Base-by-base conservation (phyloP, 2,888 invertebrate species). In the Cylloceria caligata region DNA sequence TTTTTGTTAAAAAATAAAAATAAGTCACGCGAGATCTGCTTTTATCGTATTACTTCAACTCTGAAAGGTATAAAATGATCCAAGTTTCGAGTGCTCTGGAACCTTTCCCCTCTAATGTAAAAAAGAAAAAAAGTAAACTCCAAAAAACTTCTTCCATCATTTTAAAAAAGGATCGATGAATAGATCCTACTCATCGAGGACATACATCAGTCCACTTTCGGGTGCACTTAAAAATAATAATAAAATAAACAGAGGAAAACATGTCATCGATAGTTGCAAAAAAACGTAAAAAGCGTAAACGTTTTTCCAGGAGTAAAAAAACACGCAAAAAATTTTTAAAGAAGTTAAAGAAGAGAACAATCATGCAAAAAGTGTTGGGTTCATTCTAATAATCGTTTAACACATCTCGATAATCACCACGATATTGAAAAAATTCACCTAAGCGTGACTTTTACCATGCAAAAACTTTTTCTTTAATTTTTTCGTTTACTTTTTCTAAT, bases 231-330 rank as follows among this genome's bases (percentile, higher is more conserved):
- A 42, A 47, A 34, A 47, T 11, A 3, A 30, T 3, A 42, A 65
- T 3, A 65, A 52, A 49, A 52, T 19, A 30, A 36, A 36, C n/a
- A 36, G 19, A 19, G 52, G 24, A 69, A 11, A 24, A n/a, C 69
- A 6, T 24, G 69, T 52, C 36, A 69, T 36, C 55, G 69, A 69
- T 69, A 39, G 21, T 24, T 30, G 30, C 0, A 39, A 52, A 68
- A 69, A 69, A 71, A 57, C 16, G 16, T 57, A 57, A 71, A 71
- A 71, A 71, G 55, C 19, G 27, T 42, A 7, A 52, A 52, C 52
- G 19, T 36, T n/a, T 69, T 55, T 52, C 7, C 47, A 0, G 3
- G 34, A 19, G 3, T 21, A 34, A 62, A 62, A 62, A 67, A 39
- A 13, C 30, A 39, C 42, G 36, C 45, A 65, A 75, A 68, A 68